Conservation (phyloP, 2,797 vertebrate species). For the Aphelocoma californica region DNA sequence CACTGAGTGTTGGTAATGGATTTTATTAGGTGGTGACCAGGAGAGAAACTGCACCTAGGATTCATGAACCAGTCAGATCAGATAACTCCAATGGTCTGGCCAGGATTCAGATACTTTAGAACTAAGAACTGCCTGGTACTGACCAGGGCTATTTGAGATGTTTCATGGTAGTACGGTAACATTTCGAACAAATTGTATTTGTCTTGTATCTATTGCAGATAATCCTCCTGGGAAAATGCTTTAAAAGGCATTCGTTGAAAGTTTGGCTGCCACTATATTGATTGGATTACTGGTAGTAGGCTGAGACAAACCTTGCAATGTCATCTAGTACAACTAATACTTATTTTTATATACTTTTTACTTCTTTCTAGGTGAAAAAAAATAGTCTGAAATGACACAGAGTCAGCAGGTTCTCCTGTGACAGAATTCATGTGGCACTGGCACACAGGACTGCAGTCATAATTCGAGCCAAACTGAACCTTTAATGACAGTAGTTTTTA, state of each 20-base stretch:
- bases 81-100: background rate
- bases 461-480: background rate
- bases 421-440: background rate
- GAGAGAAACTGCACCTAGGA: background rate
- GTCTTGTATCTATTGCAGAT: background rate
- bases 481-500: background rate
- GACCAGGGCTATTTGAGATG: background rate
- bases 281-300: background rate
- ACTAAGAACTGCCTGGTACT: background rate
- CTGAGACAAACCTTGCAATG: background rate
- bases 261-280: background rate
- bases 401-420: background rate
- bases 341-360: background rate
- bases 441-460: background rate
- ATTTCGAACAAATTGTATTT: background rate
- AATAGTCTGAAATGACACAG: background rate
- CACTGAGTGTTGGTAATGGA: background rate
- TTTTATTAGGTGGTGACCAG: background rate
- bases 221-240: background rate
- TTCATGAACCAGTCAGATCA: background rate
- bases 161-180: background rate
- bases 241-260: background rate
- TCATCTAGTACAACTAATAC: background rate
- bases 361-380: background rate
- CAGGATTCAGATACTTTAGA: background rate